phyloP scores from a whole-genome alignment of 2,113 vertebrate species.

The Anolis sagrei region DNA sequence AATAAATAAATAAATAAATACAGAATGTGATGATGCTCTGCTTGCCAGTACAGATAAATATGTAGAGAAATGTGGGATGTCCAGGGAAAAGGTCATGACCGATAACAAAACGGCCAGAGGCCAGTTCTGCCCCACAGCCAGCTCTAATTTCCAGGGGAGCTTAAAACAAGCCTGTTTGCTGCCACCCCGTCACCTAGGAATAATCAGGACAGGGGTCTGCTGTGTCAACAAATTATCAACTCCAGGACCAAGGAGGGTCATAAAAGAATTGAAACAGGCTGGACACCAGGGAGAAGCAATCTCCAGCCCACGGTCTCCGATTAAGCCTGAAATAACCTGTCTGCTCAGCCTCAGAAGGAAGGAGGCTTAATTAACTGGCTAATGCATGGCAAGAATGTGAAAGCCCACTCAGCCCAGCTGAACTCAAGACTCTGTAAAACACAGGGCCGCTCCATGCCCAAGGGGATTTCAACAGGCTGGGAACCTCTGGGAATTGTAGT shows the following conservation, averaged over 20 bases:
- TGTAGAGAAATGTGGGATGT: background rate
- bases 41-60: conserved; percentile 9
- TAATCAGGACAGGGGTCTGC: background rate
- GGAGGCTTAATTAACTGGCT: background rate
- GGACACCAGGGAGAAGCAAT: background rate
- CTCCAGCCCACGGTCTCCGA: background rate
- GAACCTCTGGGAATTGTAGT: too few species aligned
- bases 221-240: conserved; percentile 21
- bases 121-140: conserved; percentile 3
- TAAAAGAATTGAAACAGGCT: conserved; percentile 8
- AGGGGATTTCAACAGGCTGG: background rate
- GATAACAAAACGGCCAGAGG: conserved; percentile 26
- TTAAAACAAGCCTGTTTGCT: conserved; percentile 1
- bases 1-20: too few species aligned
- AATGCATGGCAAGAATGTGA: background rate
- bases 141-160: background rate
- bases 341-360: background rate
- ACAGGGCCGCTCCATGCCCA: background rate
- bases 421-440: background rate
- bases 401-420: background rate
- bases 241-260: background rate
- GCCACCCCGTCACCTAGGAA: background rate
- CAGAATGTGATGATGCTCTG: background rate
- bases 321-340: background rate
- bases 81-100: conserved; percentile 27